phyloP scores from a whole-genome alignment of 2,113 vertebrate genomes.

The Mirza zaza region DNA sequence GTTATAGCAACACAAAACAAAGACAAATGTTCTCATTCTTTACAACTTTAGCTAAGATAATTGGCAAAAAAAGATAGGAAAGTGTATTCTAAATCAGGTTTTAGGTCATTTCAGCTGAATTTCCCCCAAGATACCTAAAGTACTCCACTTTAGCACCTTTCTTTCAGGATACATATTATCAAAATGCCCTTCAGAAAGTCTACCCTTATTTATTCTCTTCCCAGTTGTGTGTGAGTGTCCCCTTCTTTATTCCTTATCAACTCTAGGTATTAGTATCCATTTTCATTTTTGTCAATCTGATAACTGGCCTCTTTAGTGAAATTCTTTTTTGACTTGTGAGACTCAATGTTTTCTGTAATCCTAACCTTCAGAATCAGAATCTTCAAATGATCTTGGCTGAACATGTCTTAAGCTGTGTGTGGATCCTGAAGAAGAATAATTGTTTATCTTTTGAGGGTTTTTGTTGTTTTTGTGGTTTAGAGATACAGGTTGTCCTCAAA shows the following conservation, averaged over 20 bases:
- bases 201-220: background rate
- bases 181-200: background rate
- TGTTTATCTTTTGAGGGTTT: background rate
- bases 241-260: background rate
- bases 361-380: background rate
- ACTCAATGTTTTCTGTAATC: background rate
- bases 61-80: background rate
- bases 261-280: background rate
- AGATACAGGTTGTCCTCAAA: background rate
- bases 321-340: background rate
- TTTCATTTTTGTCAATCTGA: background rate
- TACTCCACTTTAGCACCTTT: background rate
- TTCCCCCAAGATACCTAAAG: background rate
- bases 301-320: background rate
- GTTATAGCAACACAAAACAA: background rate
- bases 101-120: slow-evolving; percentile 27
- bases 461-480: background rate
- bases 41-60: background rate
- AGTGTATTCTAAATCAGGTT: background rate
- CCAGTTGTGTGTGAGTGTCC: background rate
- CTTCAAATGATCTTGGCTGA: background rate
- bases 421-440: background rate
- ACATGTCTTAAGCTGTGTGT: background rate
- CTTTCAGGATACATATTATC: background rate
- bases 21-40: background rate